Evolutionary conservation across 2,888 invertebrate species (phyloP).

Genomic region (Trichogramma dendrolimi): DNA sequence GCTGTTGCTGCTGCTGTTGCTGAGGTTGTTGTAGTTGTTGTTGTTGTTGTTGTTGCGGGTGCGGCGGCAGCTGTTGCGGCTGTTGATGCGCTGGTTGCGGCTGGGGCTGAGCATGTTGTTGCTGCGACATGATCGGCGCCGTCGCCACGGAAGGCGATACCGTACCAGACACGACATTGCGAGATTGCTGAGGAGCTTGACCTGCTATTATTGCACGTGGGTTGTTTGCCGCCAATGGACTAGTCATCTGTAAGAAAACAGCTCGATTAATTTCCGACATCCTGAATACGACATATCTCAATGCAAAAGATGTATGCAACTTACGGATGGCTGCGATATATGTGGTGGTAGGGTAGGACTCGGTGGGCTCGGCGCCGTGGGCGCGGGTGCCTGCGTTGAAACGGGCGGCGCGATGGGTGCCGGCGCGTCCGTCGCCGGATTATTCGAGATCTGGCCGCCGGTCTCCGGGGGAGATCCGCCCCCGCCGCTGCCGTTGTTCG

Average conservation of each 20-base stretch:
- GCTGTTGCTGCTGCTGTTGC: conserved; percentile 29
- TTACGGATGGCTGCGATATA: conserved; percentile 52
- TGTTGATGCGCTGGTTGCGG: conserved; percentile 7
- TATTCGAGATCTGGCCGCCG: conserved; percentile 50
- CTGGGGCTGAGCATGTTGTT: conserved; percentile 23
- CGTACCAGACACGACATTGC: conserved; percentile 42
- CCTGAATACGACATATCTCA: too few species aligned
- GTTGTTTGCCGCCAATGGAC: conserved; percentile 52
- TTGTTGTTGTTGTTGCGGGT: conserved; percentile 33
- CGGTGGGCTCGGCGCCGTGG: conserved; percentile 63
- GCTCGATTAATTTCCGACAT: too few species aligned
- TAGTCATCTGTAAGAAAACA: conserved; percentile 45
- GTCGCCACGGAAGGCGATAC: conserved; percentile 53
- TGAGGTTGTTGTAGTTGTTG: conserved; percentile 29
- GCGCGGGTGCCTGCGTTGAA: conserved; percentile 65
- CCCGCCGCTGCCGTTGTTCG: conserved; percentile 51
- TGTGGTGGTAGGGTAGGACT: conserved; percentile 56
- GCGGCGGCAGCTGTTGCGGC: conserved; percentile 7
- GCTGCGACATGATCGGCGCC: conserved; percentile 44
- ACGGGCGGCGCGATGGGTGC: conserved; percentile 69
- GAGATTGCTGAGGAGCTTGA: conserved; percentile 55
- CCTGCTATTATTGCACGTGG: conserved; percentile 48
- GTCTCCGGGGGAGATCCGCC: conserved; percentile 51
- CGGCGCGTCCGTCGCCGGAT: conserved; percentile 59
- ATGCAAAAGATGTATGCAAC: too few species aligned